Evolutionary conservation across 2,797 vertebrate genomes (phyloP), one percentile per base, ranked within the genome.

Genomic region (Novumbra hubbsi): DNA sequence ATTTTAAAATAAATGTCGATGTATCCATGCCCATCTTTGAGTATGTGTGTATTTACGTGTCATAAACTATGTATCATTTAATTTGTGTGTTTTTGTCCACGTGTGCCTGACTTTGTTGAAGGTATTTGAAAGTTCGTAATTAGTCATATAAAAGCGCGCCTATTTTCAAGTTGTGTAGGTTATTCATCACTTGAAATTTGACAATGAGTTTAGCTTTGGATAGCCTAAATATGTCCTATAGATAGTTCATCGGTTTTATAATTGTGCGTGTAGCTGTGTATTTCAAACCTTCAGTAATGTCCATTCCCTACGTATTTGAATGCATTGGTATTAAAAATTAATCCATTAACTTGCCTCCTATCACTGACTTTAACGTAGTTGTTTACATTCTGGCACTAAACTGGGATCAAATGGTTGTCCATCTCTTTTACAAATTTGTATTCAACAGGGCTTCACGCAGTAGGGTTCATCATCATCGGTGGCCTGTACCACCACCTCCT

Each of bases 401-500:
- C 12, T 15, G 24, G 24, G 14, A 28, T 32, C 12, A 16, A 32
- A 64, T 14, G 55, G 9, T 2, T 32, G 14, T 64, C 62, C 62
- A 64, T 30, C 15, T 27, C 16, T 64, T 64, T 5, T 19, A 16
- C 15, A 5, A 64, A 32, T 19, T 64, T 28, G 62, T 64, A 64
- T 64, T 16, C 62, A 64, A 64, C 28, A 27, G 62, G 28, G 28
- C 28, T 28, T 64, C 24, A 15, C 24, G 5, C 41, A 45, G 62
- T 64, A 4, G 62, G 15, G 27, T 30, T 28, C n/a, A 16, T 45
- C 24, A 15, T 68, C 45, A 68, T 27, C 49, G 45, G 41, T 49
- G 45, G 41, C 45, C 21, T 48, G 67, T 27, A 28, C 21, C 45
- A 41, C 41, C 67, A 68, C 67, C 67, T 49, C n/a, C 67, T 48